These are phyloP conservation scores for Helicolenus hilgendorfi DNA, from an alignment of 2,797 vertebrate genomes.

Conservation along the genomic window DNA sequence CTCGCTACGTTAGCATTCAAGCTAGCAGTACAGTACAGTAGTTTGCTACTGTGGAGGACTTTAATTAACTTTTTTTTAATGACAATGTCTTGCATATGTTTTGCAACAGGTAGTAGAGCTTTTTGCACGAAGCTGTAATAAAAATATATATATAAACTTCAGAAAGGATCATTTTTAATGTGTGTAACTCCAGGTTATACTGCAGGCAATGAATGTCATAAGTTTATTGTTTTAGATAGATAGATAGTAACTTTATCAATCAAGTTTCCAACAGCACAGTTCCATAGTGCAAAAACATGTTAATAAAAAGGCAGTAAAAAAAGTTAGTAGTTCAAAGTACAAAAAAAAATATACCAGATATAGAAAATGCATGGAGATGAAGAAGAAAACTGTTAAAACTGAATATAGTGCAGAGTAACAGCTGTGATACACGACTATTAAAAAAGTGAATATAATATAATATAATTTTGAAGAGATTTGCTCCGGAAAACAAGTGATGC, in stretches of 20 bases:
- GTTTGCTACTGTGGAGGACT: slow-evolving; percentile 8
- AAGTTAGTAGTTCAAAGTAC: too few species aligned
- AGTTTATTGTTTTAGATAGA: slow-evolving; percentile 24
- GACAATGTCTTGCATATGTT: slow-evolving; percentile 44
- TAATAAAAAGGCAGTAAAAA: too few species aligned
- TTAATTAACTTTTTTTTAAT: slow-evolving; percentile 50
- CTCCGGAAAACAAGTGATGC: slow-evolving; percentile 45
- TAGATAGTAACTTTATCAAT: too few species aligned
- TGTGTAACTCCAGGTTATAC: neutral
- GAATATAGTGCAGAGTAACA: too few species aligned
- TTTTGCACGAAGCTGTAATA: slow-evolving; percentile 29
- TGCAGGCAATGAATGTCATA: slow-evolving; percentile 17
- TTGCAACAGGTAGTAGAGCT: slow-evolving; percentile 71
- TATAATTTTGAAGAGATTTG: slow-evolving; percentile 24
- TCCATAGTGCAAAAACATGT: too few species aligned
- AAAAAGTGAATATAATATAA: too few species aligned
- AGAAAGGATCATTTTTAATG: neutral
- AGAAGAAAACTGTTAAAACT: too few species aligned
- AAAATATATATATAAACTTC: too few species aligned
- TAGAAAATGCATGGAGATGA: too few species aligned
- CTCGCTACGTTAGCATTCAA: slow-evolving; percentile 62
- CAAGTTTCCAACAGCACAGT: too few species aligned
- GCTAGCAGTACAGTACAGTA: neutral
- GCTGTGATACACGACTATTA: too few species aligned
- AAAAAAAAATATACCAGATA: too few species aligned